These are phyloP conservation scores for Notocelia uddmanniana DNA, from an alignment of 2,888 invertebrate genomes.

Conservation along the genomic window DNA sequence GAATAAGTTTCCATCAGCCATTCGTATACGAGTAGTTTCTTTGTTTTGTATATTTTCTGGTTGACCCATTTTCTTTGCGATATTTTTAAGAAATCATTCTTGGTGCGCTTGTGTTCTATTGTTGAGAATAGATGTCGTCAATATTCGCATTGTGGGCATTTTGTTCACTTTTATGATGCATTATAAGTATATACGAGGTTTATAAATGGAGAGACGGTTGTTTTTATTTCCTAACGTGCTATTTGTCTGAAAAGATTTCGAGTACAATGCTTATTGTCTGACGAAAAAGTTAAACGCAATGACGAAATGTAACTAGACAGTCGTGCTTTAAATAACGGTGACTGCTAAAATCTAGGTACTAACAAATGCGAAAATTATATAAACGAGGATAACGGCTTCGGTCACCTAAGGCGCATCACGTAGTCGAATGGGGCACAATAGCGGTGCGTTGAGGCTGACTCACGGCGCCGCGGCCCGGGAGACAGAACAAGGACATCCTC, in stretches of 20 bases:
- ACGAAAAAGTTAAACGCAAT: constrained; percentile 29
- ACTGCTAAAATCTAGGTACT: constrained; percentile 30
- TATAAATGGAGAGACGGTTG: constrained; percentile 14
- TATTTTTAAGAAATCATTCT: constrained; percentile 16
- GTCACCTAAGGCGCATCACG: constrained; percentile 62
- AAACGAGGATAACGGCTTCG: constrained; percentile 50
- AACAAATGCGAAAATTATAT: constrained; percentile 36
- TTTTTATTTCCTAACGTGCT: constrained; percentile 23
- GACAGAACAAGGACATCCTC: constrained; percentile 80
- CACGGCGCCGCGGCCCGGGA: constrained; percentile 67
- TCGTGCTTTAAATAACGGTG: constrained; percentile 32
- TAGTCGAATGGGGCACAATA: constrained; percentile 69
- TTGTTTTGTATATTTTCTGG: neutral
- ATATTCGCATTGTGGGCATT: constrained; percentile 20
- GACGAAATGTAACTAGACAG: constrained; percentile 9
- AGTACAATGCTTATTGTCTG: constrained; percentile 33
- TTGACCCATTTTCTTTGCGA: constrained; percentile 17
- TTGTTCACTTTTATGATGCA: constrained; percentile 14
- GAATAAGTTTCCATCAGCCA: no score
- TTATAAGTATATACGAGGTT: constrained; percentile 18
- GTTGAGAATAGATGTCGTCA: constrained; percentile 17
- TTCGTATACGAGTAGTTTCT: constrained; percentile 6
- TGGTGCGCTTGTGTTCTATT: constrained; percentile 19
- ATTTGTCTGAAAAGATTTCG: constrained; percentile 25
- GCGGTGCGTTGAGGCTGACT: constrained; percentile 66